A percentile compares a stretch with the other conserved stretches of the same genome.
Conservation (phyloP, 2,113 vertebrate genomes). For the Atlantisia rogersi region DNA sequence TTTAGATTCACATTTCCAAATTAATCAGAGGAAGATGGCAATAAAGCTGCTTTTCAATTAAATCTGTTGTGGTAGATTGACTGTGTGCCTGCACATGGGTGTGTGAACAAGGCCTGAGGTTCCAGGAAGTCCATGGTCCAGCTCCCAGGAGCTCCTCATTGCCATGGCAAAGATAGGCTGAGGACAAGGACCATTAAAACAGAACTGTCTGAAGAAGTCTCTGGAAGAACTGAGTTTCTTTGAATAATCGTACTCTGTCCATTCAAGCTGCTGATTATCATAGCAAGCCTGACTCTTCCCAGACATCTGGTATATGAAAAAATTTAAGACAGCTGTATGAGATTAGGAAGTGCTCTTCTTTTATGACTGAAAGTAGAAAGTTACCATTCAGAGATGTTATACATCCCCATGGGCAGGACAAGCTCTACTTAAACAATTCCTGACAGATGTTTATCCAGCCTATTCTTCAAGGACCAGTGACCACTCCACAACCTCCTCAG, state of each 20-base stretch:
- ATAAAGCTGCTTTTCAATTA: not conserved
- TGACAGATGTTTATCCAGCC: not conserved
- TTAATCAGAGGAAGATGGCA: not conserved
- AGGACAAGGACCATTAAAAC: not conserved
- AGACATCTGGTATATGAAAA: not conserved
- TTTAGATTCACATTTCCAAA: not conserved
- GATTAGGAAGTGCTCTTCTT: not conserved
- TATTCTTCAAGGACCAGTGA: not conserved
- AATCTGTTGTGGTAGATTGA: not conserved
- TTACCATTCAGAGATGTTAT: not conserved
- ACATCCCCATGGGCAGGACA: not conserved
- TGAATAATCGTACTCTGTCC: not conserved
- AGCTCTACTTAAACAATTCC: not conserved
- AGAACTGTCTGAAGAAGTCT: not conserved
- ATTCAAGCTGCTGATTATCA: not conserved
- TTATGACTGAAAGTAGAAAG: not conserved
- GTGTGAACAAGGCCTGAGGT: not conserved
- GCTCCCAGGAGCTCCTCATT: not conserved
- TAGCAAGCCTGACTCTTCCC: not conserved
- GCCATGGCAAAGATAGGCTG: not conserved
- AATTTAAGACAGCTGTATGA: not conserved
- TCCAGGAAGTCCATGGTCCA: not conserved
- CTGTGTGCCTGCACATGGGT: fast-evolving
- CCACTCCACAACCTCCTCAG: not conserved
- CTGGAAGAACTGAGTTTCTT: not conserved